phyloP scores from a whole-genome alignment of 2,888 invertebrate species.

The Rhodophaea formosa region DNA sequence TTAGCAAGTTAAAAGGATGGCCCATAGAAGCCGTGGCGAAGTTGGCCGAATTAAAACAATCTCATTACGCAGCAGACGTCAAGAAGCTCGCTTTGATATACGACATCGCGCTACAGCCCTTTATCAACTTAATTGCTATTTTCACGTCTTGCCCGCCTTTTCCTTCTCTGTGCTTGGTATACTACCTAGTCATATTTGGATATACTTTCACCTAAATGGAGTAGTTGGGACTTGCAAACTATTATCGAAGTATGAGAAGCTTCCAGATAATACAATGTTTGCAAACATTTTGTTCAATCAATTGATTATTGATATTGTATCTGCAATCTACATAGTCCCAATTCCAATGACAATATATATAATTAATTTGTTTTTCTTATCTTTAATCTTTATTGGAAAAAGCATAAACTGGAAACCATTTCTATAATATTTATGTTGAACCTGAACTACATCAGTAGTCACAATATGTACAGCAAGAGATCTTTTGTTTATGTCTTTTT shows the following conservation, averaged over 20 bases:
- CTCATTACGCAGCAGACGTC: slow-evolving; percentile 53
- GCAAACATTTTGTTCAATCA: too few species aligned
- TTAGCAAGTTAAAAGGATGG: slow-evolving; percentile 66
- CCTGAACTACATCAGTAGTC: too few species aligned
- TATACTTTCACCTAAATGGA: slow-evolving; percentile 12
- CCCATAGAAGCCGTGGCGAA: slow-evolving; percentile 45
- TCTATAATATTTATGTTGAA: too few species aligned
- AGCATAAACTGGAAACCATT: too few species aligned
- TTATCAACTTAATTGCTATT: slow-evolving; percentile 35
- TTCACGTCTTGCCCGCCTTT: slow-evolving; percentile 24
- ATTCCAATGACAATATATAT: too few species aligned
- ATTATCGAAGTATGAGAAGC: not conserved
- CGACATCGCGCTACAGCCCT: slow-evolving; percentile 31
- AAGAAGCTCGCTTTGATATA: slow-evolving; percentile 44
- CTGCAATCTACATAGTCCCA: too few species aligned
- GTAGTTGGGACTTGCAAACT: slow-evolving; percentile 7
- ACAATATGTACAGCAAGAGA: too few species aligned
- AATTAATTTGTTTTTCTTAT: too few species aligned
- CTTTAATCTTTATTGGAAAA: too few species aligned
- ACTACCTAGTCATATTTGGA: not conserved
- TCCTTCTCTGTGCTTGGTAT: slow-evolving; percentile 9
- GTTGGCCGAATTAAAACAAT: slow-evolving; percentile 63
- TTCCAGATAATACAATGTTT: too few species aligned
- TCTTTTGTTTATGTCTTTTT: too few species aligned
- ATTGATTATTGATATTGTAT: too few species aligned